These are phyloP conservation scores for Polydrusus tereticollis DNA, from an alignment of 2,888 invertebrate species.

Conservation along the genomic window DNA sequence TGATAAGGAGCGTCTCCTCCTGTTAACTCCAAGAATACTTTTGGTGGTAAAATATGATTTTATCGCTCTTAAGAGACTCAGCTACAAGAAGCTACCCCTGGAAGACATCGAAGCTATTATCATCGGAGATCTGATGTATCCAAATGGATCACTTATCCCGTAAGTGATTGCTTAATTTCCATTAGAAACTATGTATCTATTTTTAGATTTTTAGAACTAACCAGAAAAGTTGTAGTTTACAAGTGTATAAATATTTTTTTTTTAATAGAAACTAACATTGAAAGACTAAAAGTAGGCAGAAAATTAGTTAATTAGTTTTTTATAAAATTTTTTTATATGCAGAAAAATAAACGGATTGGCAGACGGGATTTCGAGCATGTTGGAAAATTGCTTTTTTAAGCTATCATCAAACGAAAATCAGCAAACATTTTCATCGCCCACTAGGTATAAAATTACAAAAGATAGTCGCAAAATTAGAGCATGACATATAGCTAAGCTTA, in stretches of 20 bases:
- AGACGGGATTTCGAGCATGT: slow-evolving; percentile 77
- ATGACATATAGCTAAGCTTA: slow-evolving; percentile 6
- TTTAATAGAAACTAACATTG: not conserved
- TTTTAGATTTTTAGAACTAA: not conserved
- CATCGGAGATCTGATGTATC: slow-evolving; percentile 85
- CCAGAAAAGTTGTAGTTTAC: not conserved
- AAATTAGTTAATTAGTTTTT: not conserved
- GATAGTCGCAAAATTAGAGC: slow-evolving; percentile 25
- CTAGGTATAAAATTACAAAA: slow-evolving; percentile 66
- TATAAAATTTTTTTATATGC: slow-evolving; percentile 41
- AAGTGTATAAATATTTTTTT: too few relatives aligned
- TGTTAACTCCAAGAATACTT: slow-evolving; percentile 80
- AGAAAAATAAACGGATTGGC: slow-evolving; percentile 81
- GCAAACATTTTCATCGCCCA: slow-evolving; percentile 63
- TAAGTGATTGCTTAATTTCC: slow-evolving; percentile 70
- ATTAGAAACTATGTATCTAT: not conserved
- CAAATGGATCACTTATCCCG: slow-evolving; percentile 85
- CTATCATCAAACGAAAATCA: slow-evolving; percentile 69
- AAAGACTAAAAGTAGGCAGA: not conserved
- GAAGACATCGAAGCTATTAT: slow-evolving; percentile 79
- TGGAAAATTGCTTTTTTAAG: slow-evolving; percentile 78
- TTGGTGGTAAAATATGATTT: slow-evolving; percentile 88
- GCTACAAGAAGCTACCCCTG: slow-evolving; percentile 78
- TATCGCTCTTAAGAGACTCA: slow-evolving; percentile 81
- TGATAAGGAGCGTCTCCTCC: slow-evolving; percentile 84